Conservation (phyloP, 1,140 invertebrate genomes). For the Carcinoscorpius rotundicauda region DNA sequence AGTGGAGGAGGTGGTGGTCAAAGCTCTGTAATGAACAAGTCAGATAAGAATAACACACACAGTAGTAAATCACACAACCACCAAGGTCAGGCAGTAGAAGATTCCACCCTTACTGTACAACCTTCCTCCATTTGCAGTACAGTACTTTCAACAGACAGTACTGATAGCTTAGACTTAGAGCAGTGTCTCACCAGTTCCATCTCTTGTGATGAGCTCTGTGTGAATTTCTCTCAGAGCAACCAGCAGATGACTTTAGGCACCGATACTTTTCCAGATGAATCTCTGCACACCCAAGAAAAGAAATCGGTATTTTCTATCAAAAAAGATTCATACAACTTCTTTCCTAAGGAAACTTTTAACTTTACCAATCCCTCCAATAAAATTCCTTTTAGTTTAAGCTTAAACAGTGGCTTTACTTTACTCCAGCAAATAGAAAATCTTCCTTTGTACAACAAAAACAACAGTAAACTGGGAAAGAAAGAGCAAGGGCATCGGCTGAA, state of each 20-base stretch:
- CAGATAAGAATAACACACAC: too few relatives aligned
- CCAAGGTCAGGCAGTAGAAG: too few relatives aligned
- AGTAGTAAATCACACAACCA: too few relatives aligned
- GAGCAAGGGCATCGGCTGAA: neutral
- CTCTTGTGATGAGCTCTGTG: conserved; percentile 15
- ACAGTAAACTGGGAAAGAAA: conserved; percentile 3
- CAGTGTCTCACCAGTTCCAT: conserved; percentile 17
- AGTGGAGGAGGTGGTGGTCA: neutral
- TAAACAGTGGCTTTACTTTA: conserved; percentile 16
- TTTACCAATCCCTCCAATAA: neutral
- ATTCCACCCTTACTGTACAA: too few relatives aligned
- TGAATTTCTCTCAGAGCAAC: too few relatives aligned
- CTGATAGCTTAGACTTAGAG: conserved; percentile 19
- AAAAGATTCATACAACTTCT: neutral
- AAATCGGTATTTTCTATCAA: neutral
- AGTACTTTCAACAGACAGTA: conserved; percentile 11
- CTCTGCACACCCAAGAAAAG: neutral
- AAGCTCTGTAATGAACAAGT: neutral
- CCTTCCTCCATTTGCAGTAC: too few relatives aligned
- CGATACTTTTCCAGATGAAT: neutral
- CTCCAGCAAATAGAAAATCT: conserved; percentile 10
- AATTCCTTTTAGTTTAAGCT: conserved; percentile 17
- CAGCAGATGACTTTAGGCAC: too few relatives aligned
- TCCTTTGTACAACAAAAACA: neutral
- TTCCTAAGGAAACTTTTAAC: neutral